Evolutionary conservation across 2,888 invertebrate genomes (phyloP), one percentile per base, ranked within the genome.

Genomic region (Dryobotodes eremita): DNA sequence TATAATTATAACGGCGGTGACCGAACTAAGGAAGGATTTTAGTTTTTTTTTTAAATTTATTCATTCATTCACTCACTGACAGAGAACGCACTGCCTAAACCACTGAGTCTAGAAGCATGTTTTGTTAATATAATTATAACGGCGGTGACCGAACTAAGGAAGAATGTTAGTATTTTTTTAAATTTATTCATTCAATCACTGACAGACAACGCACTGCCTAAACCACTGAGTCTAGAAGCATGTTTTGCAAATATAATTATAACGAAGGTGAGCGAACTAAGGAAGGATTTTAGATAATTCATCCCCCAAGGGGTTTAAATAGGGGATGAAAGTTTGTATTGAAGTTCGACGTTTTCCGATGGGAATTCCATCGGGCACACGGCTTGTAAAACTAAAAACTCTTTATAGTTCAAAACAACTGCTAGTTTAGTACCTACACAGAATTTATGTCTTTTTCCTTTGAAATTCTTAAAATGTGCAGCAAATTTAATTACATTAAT

Each of bases 401-500:
- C 7, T 53, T 66, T 61, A 23, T 26, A 61, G 65, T 76, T 36
- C 59, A 80, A 13, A 80, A 65, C 36, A 70, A 70, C 46, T 36
- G 10, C 20, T 42, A 31, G 55, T 69, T 42, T 26, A n/a, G n/a
- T 50, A 80, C 20, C 15, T 75, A 71, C 71, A 68, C 31, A 68
- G n/a, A 78, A 85, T 86, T 46, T 76, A 68, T 78, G 57, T 59
- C 59, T n/a, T 70, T 69, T 76, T 69, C 61, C 71, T 80, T 79
- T 69, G 70, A 71, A 86, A 80, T 83, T 85, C 83, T 81, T 87
- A 83, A 80, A 83, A 85, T 82, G 83, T 84, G 76, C 78, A 81
- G 76, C 85, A 78, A 87, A 87, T 80, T 86, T 84, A 87, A 87
- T 87, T 84, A 82, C 80, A 84, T 87, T 87, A 87, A 87, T 84